phyloP scores from a whole-genome alignment of 1,140 invertebrate species.

The Drosophila nikananu region DNA sequence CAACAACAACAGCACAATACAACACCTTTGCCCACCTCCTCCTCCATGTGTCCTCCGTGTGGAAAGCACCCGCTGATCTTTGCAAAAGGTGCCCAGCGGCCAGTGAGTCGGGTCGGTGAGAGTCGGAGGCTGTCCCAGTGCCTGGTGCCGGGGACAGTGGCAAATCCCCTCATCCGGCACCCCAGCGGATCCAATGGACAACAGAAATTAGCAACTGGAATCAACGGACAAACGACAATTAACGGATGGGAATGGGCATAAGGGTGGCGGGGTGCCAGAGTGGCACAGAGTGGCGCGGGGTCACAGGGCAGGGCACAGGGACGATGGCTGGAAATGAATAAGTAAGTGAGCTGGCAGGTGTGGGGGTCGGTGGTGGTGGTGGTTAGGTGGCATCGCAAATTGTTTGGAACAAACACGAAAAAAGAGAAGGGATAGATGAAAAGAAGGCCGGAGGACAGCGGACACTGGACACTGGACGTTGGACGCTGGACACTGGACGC shows the following conservation, averaged over 20 bases:
- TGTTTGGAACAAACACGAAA: constrained; percentile 53
- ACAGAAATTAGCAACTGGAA: constrained; percentile 65
- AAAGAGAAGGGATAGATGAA: constrained; percentile 4
- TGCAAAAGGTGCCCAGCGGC: constrained; percentile 40
- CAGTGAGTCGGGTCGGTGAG: too few relatives aligned
- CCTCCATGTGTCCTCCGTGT: constrained; percentile 2
- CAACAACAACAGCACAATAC: constrained; percentile 36
- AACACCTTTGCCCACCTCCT: constrained; percentile 24
- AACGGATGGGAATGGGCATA: constrained; percentile 29
- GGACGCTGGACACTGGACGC: not conserved
- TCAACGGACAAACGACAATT: constrained; percentile 57
- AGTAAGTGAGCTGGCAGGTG: constrained; percentile 35
- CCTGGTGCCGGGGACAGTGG: not conserved
- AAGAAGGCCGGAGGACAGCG: not conserved
- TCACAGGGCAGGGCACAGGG: not conserved
- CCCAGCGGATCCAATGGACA: constrained; percentile 38
- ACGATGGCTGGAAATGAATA: constrained; percentile 45
- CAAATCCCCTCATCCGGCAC: constrained; percentile 15
- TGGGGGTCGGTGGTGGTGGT: not conserved
- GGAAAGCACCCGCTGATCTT: constrained; percentile 57
- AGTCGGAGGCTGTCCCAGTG: not conserved
- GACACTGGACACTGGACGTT: not conserved
- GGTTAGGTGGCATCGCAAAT: constrained; percentile 34
- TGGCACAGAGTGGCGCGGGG: not conserved
- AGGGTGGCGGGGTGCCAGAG: not conserved